Percentiles rank a stretch among this genome's conserved stretches.
Conservation (phyloP, 1,140 invertebrate genomes). For the Protaetia brevitarsis region DNA sequence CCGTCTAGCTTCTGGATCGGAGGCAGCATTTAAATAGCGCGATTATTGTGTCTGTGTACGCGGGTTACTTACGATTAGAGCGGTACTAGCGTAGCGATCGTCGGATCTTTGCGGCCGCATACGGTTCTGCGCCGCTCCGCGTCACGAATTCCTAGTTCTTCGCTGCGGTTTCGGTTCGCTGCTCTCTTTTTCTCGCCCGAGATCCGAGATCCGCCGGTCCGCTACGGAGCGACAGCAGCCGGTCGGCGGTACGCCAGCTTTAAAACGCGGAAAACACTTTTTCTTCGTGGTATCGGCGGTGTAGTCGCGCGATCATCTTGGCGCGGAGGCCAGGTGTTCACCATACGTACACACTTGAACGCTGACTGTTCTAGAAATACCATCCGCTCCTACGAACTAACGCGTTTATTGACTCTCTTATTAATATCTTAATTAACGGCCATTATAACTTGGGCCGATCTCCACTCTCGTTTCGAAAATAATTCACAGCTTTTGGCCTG, state of each 20-base stretch:
- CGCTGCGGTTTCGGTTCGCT: no score
- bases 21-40: background rate
- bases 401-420: slow-evolving; percentile 22
- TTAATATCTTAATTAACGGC: slow-evolving; percentile 23
- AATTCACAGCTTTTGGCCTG: background rate
- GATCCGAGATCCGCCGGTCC: no score
- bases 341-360: background rate
- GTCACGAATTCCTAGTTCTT: no score
- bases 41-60: background rate
- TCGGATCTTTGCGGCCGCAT: background rate
- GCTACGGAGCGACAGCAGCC: no score
- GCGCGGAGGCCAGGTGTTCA: slow-evolving; percentile 3
- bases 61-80: background rate
- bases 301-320: no score
- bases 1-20: background rate
- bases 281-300: no score
- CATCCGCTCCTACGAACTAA: slow-evolving; percentile 3
- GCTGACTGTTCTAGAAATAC: slow-evolving; percentile 11
- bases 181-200: no score
- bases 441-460: slow-evolving; percentile 12
- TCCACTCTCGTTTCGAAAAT: background rate
- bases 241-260: no score
- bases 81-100: background rate
- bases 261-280: no score
- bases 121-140: no score